Evolutionary conservation across 2,113 vertebrate species (phyloP), one percentile per base, ranked within the genome.

Genomic region (Alosa alosa): DNA sequence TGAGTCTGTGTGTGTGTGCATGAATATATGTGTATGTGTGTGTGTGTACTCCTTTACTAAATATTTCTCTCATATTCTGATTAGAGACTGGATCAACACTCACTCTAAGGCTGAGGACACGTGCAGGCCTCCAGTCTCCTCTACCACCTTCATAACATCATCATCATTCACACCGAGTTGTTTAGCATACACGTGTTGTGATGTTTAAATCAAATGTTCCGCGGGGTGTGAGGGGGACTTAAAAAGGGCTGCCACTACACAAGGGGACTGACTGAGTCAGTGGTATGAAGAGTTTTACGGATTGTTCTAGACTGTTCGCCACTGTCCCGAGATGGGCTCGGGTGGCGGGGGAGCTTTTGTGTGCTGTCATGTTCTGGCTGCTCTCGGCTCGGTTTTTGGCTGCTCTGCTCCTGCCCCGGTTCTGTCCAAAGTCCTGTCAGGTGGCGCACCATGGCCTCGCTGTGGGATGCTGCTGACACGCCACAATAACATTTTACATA

Each of bases 261-360:
- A 13, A 72, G 25, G 13, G 64, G 64, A 72, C 64, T 36, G 64
- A 72, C 64, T 72, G n/a, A 72, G 64, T 72, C 64, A 72, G 64
- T 25, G 31, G 64, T 72, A 31, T 72, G 25, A 31, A 3, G 64
- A 72, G 25, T 36, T 10, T 36, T 72, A 25, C n/a, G 64, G 64
- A 72, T 72, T 72, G 64, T 72, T 72, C 64, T 72, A 36, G 64
- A 36, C n/a, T 72, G 64, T 72, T 31, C n/a, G 8, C 25, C 25
- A 15, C 22, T 22, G 9, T 25, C n/a, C 22, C 22, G 9, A 64
- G 57, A n/a, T 31, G 64, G 64, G 64, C 64, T 13, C 9, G 57
- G 64, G n/a, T 36, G 25, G 25, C 64, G 25, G n/a, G 20, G 64
- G 64, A 36, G 64, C 64, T 72, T 72, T 72, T 36, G 64, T 72